These are phyloP conservation scores for Callorhinus ursinus DNA, from an alignment of 2,113 vertebrate genomes.

Conservation along the genomic window DNA sequence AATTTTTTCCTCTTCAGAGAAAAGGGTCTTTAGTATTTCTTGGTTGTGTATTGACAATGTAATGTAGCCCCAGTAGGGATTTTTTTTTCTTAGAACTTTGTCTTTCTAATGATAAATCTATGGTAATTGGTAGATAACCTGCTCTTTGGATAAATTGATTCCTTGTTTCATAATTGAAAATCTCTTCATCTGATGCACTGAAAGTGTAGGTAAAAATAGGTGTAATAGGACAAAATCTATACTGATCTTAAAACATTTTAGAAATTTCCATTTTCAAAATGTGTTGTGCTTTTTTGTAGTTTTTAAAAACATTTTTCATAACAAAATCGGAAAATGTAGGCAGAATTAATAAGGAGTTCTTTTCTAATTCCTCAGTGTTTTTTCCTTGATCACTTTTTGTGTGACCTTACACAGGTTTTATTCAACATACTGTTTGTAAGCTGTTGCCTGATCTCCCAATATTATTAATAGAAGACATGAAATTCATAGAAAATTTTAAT, in stretches of 20 bases:
- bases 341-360: background rate
- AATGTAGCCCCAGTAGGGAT: background rate
- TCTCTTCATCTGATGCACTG: background rate
- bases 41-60: background rate
- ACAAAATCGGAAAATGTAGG: background rate
- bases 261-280: background rate
- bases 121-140: background rate
- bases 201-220: background rate
- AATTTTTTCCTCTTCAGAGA: background rate
- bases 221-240: background rate
- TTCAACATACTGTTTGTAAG: background rate
- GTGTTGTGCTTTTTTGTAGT: background rate
- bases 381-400: background rate
- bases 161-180: background rate
- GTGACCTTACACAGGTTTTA: background rate
- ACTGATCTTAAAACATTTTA: background rate
- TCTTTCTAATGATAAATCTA: background rate
- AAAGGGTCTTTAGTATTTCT: background rate
- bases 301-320: background rate
- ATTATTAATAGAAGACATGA: background rate
- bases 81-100: background rate
- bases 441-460: background rate
- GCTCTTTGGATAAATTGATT: background rate
- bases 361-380: background rate
- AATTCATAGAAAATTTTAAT: constrained; percentile 62